Evolutionary conservation across 2,113 vertebrate species (phyloP), one percentile per base, ranked within the genome.

Genomic region (Pseudorhombus dupliciocellatus): DNA sequence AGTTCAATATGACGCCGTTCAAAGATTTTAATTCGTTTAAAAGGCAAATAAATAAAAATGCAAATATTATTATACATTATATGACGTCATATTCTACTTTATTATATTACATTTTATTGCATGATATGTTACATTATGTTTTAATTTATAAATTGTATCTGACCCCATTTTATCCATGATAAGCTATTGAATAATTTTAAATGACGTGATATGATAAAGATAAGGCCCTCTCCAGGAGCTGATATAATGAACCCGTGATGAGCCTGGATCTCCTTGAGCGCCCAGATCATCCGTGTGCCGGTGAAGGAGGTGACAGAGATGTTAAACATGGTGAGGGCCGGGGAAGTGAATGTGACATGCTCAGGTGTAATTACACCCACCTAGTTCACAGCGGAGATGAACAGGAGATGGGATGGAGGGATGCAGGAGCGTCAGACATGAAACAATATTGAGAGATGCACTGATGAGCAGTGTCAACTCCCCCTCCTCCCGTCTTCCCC

Each of bases 191-290:
- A 16, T 44, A 4, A 16, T 16, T 18, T 44, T 0, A 16, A 5
- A 44, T 44, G 0, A 18, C 16, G 16, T 44, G 15, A 44, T 16
- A 18, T 18, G 15, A 14, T 44, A 6, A 18, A 7, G 18, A 18
- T 46, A 4, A 15, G 92, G 93, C 84, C 64, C 91, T 86, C 89
- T 89, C 91, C 92, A 92, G 91, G 92, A 89, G 71, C 79, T 16
- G 54, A 84, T 5, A 92, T 96, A 97, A 97, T 97, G 95, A 97
- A 96, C 94, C 95, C 96, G 96, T 95, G 95, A 95, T 92, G 89
- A 92, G 89, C 92, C 93, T 91, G 95, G 94, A 95, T 30, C 61
- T 95, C 89, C 91, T 91, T 96, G 94, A 95, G 31, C 61, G 95
- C 89, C 91, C 93, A 0, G 7, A 20, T 89, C 91, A 91, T 92